A percentile compares a stretch with the other conserved stretches of the same genome.
Conservation (phyloP, 2,797 vertebrate species). For the Phyllotis vaccarum region DNA sequence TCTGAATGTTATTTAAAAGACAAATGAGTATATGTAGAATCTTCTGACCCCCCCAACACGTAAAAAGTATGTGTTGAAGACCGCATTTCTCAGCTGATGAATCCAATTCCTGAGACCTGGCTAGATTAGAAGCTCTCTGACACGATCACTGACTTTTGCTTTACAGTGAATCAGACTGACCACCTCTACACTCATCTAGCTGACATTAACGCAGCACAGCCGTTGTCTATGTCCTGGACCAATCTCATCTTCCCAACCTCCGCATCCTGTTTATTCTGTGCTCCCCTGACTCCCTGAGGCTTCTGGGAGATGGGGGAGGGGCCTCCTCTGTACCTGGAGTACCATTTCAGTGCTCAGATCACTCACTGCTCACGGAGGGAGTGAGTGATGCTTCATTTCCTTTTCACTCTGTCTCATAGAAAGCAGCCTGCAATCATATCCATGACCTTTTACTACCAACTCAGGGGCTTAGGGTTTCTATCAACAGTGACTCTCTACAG, state of each 20-base stretch:
- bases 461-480: constrained; percentile 20
- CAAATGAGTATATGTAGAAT: neutral
- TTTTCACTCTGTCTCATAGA: constrained; percentile 20
- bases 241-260: neutral
- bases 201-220: neutral
- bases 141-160: neutral
- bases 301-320: neutral
- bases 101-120: neutral
- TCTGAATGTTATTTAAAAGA: neutral
- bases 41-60: too few relatives aligned
- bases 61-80: too few relatives aligned
- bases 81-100: too few relatives aligned
- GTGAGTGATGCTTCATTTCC: neutral
- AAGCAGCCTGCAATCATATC: neutral
- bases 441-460: constrained; percentile 14
- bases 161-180: neutral
- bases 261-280: neutral
- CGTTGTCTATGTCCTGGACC: neutral
- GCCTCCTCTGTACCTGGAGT: neutral
- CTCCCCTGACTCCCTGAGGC: neutral
- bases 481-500: neutral
- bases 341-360: neutral
- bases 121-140: neutral
- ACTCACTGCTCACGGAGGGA: neutral
- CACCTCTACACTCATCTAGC: neutral